Conservation (phyloP, 1,140 invertebrate genomes). For the Centruroides sculpturatus region DNA sequence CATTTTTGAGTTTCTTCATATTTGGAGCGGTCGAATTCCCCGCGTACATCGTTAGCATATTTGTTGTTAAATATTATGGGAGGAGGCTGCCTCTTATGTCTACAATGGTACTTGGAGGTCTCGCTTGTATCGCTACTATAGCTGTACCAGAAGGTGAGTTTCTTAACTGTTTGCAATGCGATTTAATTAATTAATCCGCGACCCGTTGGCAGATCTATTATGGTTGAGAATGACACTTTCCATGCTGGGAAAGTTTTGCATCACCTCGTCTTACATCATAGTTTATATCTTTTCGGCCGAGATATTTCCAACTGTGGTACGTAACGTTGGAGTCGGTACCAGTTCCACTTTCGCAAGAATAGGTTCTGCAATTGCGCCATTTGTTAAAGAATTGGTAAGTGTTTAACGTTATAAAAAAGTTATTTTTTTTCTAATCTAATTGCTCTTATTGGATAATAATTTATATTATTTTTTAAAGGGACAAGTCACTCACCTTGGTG, state of each 20-base stretch:
- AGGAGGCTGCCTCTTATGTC: constrained; percentile 9
- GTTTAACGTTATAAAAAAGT: not conserved
- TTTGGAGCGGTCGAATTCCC: constrained; percentile 58
- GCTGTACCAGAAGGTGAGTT: constrained; percentile 35
- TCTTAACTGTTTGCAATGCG: too few species aligned
- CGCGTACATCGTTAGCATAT: constrained; percentile 50
- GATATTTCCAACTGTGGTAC: constrained; percentile 67
- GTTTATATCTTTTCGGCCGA: constrained; percentile 84
- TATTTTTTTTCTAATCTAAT: not conserved
- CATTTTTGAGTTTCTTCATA: constrained; percentile 56
- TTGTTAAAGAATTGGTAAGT: constrained; percentile 15
- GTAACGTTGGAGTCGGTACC: constrained; percentile 65
- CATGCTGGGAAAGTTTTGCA: constrained; percentile 63
- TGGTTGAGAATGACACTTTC: constrained; percentile 34
- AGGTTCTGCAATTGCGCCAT: constrained; percentile 59
- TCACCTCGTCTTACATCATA: constrained; percentile 70
- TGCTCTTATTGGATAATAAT: not conserved
- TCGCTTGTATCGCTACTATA: constrained; percentile 31
- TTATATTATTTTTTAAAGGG: not conserved
- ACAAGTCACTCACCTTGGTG: not conserved
- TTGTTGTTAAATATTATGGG: constrained; percentile 35
- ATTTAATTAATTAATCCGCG: not conserved
- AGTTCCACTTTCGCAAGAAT: constrained; percentile 58
- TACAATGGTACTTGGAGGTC: constrained; percentile 31
- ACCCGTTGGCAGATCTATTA: constrained; percentile 23